These are phyloP conservation scores for Pseudolycoriella hygida DNA, from an alignment of 2,888 invertebrate species.

Conservation along the genomic window DNA sequence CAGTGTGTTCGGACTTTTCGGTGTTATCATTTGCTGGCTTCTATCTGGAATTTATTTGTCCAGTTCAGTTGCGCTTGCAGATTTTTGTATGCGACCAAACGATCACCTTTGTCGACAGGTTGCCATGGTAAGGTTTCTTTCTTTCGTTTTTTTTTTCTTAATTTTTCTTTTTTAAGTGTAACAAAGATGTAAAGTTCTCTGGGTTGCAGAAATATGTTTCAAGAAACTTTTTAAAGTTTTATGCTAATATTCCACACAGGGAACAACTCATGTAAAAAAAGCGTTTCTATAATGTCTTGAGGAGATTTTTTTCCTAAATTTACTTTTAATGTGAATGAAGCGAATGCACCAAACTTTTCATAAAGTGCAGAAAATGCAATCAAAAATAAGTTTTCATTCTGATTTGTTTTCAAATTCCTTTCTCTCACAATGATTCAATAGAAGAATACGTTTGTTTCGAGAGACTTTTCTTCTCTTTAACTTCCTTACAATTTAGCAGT, in stretches of 20 bases:
- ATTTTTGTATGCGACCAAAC: constrained; percentile 72
- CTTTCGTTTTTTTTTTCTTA: not conserved
- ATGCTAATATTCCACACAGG: too few relatives aligned
- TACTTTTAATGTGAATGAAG: too few relatives aligned
- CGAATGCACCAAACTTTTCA: too few relatives aligned
- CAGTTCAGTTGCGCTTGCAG: constrained; percentile 66
- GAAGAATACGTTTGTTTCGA: too few relatives aligned
- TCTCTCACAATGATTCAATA: not conserved
- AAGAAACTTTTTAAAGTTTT: too few relatives aligned
- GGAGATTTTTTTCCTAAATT: too few relatives aligned
- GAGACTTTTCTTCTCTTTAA: too few relatives aligned
- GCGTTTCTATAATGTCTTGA: too few relatives aligned
- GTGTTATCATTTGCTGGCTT: constrained; percentile 52
- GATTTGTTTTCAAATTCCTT: not conserved
- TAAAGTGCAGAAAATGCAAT: too few relatives aligned
- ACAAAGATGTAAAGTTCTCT: not conserved
- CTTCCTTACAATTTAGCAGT: not conserved
- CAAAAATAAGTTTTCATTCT: not conserved
- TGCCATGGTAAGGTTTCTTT: constrained; percentile 19
- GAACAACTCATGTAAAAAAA: too few relatives aligned
- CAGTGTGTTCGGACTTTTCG: constrained; percentile 58
- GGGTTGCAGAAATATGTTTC: too few relatives aligned
- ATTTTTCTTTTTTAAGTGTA: not conserved
- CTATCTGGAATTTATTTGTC: constrained; percentile 75
- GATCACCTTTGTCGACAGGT: constrained; percentile 29